Evolutionary conservation across 2,113 vertebrate genomes (phyloP).

Genomic region (Atractosteus spatula): DNA sequence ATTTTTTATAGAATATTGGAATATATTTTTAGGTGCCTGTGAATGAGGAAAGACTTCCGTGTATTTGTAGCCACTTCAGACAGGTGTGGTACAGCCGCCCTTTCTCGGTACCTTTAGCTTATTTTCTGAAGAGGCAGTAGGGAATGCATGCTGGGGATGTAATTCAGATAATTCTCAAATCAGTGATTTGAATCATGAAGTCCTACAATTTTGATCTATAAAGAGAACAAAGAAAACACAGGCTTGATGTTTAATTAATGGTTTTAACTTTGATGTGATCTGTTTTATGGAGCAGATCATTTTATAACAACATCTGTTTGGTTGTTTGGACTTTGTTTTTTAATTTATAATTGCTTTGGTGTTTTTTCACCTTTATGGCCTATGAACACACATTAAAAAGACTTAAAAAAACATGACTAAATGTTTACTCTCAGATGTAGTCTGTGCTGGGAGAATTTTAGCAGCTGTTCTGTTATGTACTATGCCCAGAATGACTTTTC

Average conservation of each 20-base stretch:
- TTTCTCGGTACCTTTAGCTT: too few species aligned
- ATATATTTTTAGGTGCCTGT: too few species aligned
- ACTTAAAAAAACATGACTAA: constrained; percentile 1
- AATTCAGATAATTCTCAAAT: neutral
- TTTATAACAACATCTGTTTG: constrained; percentile 1
- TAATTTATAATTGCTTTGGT: too few species aligned
- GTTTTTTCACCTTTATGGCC: neutral
- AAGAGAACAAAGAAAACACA: constrained; percentile 10
- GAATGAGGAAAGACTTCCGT: too few species aligned
- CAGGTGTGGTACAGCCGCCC: too few species aligned
- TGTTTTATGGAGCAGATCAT: constrained; percentile 7
- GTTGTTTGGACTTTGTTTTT: neutral
- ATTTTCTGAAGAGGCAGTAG: neutral
- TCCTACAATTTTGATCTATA: neutral
- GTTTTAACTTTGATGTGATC: constrained; percentile 10
- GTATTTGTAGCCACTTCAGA: too few species aligned
- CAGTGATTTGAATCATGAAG: constrained; percentile 3
- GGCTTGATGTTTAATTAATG: constrained; percentile 20
- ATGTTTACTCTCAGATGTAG: constrained; percentile 1
- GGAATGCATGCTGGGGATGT: neutral
- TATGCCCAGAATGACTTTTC: too few species aligned
- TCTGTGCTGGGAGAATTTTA: neutral
- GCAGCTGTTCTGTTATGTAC: neutral
- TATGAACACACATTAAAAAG: neutral
- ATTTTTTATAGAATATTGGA: too few species aligned